Base-by-base conservation (phyloP, 2,113 vertebrate genomes). In the Barnardius zonarius region DNA sequence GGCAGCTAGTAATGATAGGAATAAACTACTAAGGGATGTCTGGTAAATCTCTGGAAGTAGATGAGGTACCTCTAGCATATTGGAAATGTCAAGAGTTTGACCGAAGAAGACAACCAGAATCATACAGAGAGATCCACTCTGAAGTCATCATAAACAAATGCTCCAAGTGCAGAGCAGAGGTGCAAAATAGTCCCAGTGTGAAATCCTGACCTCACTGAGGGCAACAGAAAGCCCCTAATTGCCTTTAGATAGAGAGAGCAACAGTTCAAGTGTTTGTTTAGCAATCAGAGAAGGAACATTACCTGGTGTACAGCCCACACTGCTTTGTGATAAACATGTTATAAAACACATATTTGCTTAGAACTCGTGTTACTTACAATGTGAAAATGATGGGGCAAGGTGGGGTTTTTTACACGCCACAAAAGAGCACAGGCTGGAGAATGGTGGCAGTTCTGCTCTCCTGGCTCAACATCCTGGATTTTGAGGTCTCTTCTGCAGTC, bases 321-420 rank as follows among this genome's bases (percentile, higher is more conserved):
- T 86, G 77, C 92, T 93, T 83, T 57, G 25, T 44, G 80, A 78
- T 93, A 92, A 93, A 88, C 83, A 82, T 20, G 46, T 90, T 86
- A 78, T 93, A 96, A 96, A 94, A 25, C 52, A 89, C 80, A 11
- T 64, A 83, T 95, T 95, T 95, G 78, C 86, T 62, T 74, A 68
- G 81, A 90, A 73, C 44, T 82, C 62, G 10, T n/a, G 6, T 13
- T 84, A 44, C 86, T 57, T 75, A 72, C 77, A 88, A 31, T 8
- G 39, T 61, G 86, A 64, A 92, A 93, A 62, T 48, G 43, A 25
- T 1, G 5, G 44, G 33, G 51, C 33, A 62, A 35, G 54, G 51
- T 69, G 57, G 35, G 16, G 8, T 6, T 49, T 48, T 87, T 44
- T n/a, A 25, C 24, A 43, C 16, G 11, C 28, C 20, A 11, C 7